These are phyloP conservation scores for Heteronetta atricapilla DNA, from an alignment of 2,113 vertebrate genomes.

Conservation along the genomic window DNA sequence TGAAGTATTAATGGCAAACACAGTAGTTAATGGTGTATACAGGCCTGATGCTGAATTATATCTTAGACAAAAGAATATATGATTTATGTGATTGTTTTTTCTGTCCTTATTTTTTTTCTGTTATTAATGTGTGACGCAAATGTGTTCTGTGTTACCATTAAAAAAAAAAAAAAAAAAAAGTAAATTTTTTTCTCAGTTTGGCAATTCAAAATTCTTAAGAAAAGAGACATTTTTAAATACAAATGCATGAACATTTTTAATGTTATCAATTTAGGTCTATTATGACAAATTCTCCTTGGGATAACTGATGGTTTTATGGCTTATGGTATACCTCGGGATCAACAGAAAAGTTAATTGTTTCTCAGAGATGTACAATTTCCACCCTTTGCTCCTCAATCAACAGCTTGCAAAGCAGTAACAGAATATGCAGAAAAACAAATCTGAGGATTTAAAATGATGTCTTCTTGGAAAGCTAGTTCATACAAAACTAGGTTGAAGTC, in stretches of 20 bases:
- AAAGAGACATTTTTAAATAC: not conserved
- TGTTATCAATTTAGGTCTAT: not conserved
- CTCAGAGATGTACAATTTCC: slow-evolving; percentile 30
- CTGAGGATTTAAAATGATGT: not conserved
- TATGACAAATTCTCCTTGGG: slow-evolving; percentile 11
- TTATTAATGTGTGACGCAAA: slow-evolving; percentile 41
- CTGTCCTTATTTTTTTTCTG: slow-evolving; percentile 16
- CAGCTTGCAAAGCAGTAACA: slow-evolving; percentile 25
- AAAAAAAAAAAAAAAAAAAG: not conserved
- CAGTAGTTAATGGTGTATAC: not conserved
- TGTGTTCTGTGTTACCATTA: not conserved
- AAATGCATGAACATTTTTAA: not conserved
- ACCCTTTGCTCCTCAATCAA: slow-evolving; percentile 16
- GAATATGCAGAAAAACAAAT: not conserved
- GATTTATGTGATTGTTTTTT: slow-evolving; percentile 54
- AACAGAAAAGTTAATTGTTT: slow-evolving; percentile 45
- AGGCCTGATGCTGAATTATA: slow-evolving; percentile 1
- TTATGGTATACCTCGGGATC: not conserved
- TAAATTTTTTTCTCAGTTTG: not conserved
- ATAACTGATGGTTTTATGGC: slow-evolving; percentile 36
- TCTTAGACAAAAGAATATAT: not conserved
- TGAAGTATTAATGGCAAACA: not conserved
- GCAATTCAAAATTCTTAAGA: not conserved
- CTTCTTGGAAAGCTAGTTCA: not conserved
- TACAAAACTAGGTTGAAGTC: not conserved